Evolutionary conservation across 2,888 invertebrate genomes (phyloP), one percentile per base, ranked within the genome.

Genomic region (Monopis laevigella): DNA sequence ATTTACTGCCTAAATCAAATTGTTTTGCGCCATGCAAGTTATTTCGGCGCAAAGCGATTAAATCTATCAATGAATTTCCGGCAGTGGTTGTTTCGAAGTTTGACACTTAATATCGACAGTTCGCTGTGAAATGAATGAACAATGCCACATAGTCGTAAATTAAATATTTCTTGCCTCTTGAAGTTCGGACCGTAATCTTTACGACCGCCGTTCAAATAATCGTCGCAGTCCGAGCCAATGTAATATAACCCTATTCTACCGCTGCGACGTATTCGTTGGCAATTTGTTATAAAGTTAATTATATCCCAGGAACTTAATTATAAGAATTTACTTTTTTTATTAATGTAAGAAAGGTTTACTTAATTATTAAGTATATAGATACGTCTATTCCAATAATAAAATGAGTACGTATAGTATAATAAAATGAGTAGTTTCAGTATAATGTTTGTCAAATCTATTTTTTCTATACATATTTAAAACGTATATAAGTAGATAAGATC

Each of bases 1-100:
- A 75, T 77, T 69, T 70, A 74, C 71, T 67, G 65, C 58, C 63
- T 63, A 62, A 74, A 73, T 73, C 74, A 67, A 74, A 73, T 65
- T 62, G 59, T 55, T 62, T 56, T 59, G 58, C 62, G 58, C 54
- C 51, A 53, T 54, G 54, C 59, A 19, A 26, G 65, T 63, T 74
- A 75, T 77, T 78, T 75, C 65, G 69, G 71, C 62, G 56, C 61
- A 53, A 53, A 52, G 63, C 74, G 69, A 70, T 75, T 73, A 75
- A 77, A 74, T 72, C 78, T 75, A 78, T 78, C 78, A 77, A 75
- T 75, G 78, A 75, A 68, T 78, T 77, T 78, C 78, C 78, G 78
- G 75, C 73, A 73, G 58, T 56, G 26, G 16, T 14, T 32, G 32
- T 32, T 32, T n/a, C 54, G 53, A 52, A 51, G 65, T 66, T 70